Base-by-base conservation (phyloP, 2,888 invertebrate species). In the Polydrusus cervinus region DNA sequence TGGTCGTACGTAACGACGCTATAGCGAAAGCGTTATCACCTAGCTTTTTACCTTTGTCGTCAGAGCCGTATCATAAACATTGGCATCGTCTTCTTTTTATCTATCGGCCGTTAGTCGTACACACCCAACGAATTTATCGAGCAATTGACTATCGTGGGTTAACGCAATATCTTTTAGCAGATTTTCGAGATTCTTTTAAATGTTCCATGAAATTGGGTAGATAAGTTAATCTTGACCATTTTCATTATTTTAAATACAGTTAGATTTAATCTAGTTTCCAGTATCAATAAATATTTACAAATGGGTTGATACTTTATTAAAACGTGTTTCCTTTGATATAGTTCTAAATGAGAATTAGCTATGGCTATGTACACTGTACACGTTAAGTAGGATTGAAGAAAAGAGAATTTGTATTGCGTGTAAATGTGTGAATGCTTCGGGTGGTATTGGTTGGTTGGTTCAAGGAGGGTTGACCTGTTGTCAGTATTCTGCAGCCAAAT, bases 81-180 rank as follows among this genome's bases (percentile, higher is more conserved):
- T 47, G 3, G 9, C 47, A 9, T 47, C 47, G 16, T 47, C 7
- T 47, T n/a, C 47, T 16, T 47, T 47, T 16, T 47, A 47, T 47
- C 47, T 47, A 47, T 47, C 14, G 47, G 5, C 47, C 16, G 14
- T 47, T 47, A 47, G 14, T 14, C 47, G 47, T 47, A 47, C 47
- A 47, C 47, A 47, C 47, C 16, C 47, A 16, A 16, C 14, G 16
- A 9, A 47, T 47, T 47, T 47, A 47, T 9, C 5, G 47, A 14
- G 6, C 16, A 47, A 16, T 47, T 47, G 16, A 47, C 7, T 47
- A 47, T 47, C 47, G 16, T 47, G 47, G 47, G 47, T 14, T 47
- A 7, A 16, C 16, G 47, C 47, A 47, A 47, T 47, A 47, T 47
- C 47, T 47, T 47, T 47, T 47, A 47, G 47, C 16, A 16, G 47